These are phyloP conservation scores for Coracopsis vasa DNA, from an alignment of 2,113 vertebrate genomes.

Conservation along the genomic window DNA sequence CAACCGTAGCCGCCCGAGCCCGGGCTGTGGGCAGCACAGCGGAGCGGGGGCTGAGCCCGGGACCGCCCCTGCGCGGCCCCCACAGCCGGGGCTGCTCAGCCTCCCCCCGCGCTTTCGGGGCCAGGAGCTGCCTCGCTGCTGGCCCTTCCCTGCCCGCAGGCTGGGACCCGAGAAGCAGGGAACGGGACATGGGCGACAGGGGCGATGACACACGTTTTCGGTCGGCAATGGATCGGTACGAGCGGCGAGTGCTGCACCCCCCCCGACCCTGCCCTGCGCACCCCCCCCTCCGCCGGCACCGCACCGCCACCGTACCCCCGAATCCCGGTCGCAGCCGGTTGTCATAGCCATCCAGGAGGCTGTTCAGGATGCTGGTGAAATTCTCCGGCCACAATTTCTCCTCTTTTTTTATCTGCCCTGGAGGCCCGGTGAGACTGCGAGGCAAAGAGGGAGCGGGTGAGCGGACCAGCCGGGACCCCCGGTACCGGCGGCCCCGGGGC, in stretches of 20 bases:
- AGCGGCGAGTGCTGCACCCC: background rate
- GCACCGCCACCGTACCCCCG: conserved; percentile 82
- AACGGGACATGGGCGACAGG: background rate
- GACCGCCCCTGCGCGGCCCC: background rate
- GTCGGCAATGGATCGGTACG: background rate
- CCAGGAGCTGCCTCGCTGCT: background rate
- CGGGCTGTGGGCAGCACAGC: background rate
- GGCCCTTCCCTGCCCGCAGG: background rate
- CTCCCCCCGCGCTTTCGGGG: background rate
- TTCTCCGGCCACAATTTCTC: conserved; percentile 93
- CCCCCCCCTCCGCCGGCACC: conserved; percentile 20
- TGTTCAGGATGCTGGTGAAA: conserved; percentile 96
- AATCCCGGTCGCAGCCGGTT: conserved; percentile 98
- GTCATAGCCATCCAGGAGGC: conserved; percentile 97
- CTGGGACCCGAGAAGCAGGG: background rate
- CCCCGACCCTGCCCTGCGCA: background rate
- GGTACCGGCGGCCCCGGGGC: background rate
- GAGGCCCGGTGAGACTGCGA: conserved; percentile 83
- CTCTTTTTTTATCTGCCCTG: conserved; percentile 85
- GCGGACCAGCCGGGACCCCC: background rate
- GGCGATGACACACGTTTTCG: background rate
- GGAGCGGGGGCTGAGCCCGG: background rate
- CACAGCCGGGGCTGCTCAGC: background rate
- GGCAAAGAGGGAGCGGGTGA: conserved; percentile 14
- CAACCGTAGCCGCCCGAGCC: background rate